phyloP scores from a whole-genome alignment of 2,888 invertebrate species.

The Platynereis dumerilii region DNA sequence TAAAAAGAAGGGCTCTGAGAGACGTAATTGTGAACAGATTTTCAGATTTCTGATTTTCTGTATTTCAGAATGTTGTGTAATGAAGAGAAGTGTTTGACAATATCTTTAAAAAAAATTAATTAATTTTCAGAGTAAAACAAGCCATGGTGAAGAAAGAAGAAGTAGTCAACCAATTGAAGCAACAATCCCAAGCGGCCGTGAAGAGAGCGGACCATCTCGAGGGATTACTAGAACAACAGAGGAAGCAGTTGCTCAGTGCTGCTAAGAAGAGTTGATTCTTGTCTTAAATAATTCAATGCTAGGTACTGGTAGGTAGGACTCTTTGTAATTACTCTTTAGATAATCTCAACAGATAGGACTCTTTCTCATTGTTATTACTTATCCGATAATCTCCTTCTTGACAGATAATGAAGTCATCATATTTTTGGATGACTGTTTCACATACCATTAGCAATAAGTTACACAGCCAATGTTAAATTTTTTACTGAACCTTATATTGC shows the following conservation, averaged over 20 bases:
- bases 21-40: too few species aligned
- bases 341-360: neutral
- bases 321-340: neutral
- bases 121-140: conserved; percentile 62
- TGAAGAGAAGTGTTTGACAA: too few species aligned
- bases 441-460: too few species aligned
- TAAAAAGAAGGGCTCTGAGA: too few species aligned
- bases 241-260: conserved; percentile 57
- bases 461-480: too few species aligned
- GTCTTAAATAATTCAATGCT: conserved; percentile 2
- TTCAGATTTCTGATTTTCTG: too few species aligned
- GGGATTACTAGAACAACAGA: conserved; percentile 61
- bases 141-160: conserved; percentile 64
- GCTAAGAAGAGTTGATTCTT: conserved; percentile 33
- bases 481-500: too few species aligned
- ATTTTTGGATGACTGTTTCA: too few species aligned
- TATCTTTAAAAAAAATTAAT: too few species aligned
- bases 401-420: too few species aligned
- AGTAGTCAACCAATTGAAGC: conserved; percentile 56
- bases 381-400: too few species aligned
- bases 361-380: neutral
- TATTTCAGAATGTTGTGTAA: too few species aligned
- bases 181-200: conserved; percentile 61
- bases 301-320: neutral
- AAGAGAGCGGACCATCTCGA: conserved; percentile 64